Evolutionary conservation across 2,797 vertebrate species (phyloP).

Genomic region (Sebastes dallii): DNA sequence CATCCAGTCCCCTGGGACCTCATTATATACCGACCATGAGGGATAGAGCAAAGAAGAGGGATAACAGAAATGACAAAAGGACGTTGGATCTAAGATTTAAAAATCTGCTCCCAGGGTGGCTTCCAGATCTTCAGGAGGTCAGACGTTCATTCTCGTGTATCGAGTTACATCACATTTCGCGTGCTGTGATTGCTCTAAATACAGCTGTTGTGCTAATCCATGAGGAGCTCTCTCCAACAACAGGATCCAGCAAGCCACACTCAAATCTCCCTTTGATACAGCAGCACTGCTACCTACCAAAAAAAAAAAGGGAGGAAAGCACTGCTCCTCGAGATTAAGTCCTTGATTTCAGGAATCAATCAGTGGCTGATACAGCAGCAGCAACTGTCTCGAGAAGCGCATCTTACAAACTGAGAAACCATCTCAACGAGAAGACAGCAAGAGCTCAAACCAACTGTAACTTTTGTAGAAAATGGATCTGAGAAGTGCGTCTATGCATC

Average conservation of each 20-base stretch:
- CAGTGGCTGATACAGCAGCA: constrained; percentile 21
- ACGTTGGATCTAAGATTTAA: background rate
- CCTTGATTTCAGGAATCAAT: constrained; percentile 26
- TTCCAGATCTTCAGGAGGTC: constrained; percentile 23
- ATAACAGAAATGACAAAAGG: background rate
- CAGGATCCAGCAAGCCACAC: constrained; percentile 28
- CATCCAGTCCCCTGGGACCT: background rate
- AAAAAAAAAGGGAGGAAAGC: background rate
- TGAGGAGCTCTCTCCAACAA: constrained; percentile 30
- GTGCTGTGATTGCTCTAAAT: constrained; percentile 14
- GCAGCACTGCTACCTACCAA: background rate
- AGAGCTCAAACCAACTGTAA: constrained; percentile 43
- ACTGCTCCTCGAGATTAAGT: constrained; percentile 9
- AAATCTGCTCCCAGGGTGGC: background rate
- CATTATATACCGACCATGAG: constrained; percentile 18
- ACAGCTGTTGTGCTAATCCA: constrained; percentile 35
- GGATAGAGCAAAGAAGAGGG: background rate
- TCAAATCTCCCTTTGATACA: constrained; percentile 26
- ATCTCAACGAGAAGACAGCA: constrained; percentile 36
- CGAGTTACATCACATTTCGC: constrained; percentile 14
- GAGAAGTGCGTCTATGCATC: constrained; percentile 37
- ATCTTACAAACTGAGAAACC: constrained; percentile 27
- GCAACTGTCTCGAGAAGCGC: constrained; percentile 24
- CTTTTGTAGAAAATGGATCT: constrained; percentile 36
- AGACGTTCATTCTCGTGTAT: background rate